Base-by-base conservation (phyloP, 2,888 invertebrate species). In the Melieria crassipennis region DNA sequence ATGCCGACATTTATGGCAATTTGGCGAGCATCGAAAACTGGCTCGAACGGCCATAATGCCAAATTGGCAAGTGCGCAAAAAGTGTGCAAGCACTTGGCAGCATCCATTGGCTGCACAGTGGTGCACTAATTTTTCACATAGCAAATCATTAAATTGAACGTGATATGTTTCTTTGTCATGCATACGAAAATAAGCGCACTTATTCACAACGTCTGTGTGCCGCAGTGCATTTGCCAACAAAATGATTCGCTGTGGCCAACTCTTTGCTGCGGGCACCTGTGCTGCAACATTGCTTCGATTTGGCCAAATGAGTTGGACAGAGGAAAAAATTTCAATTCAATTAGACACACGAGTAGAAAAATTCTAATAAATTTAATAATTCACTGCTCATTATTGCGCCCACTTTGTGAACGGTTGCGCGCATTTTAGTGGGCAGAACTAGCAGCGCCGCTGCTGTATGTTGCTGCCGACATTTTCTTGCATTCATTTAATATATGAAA, bases 311-410 rank as follows among this genome's bases (percentile, higher is more conserved):
- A 52, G 13, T 52, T n/a, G 5, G 52, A 11, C 6, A 52, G 11
- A 1, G 3, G 11, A 52, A 52, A 7, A 52, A 5, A 52, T n/a
- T 4, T n/a, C 11, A 52, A 52, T 13, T n/a, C 6, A 50, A 50
- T 10, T 10, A 50, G 11, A 3, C 50, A 50, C 30, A 30, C 30
- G 30, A 30, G 30, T 30, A 42, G 45, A 65, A 50, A 70, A 4
- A 57, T 58, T 69, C 55, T 65, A 64, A 67, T 71, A 73, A 70
- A 73, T 73, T 68, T 71, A 66, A 73, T 75, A 69, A 73, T 67
- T 74, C 74, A 71, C 75, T 74, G 74, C 69, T 75, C 72, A 45
- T 72, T 72, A 60, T 62, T 61, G 43, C 65, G 7, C 52, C 13
- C 65, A 65, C 30, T 1, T 30, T 30, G 3, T 30, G 30, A 30